These are phyloP conservation scores for Cephalopholis sonnerati DNA, from an alignment of 2,113 vertebrate genomes.

Conservation along the genomic window DNA sequence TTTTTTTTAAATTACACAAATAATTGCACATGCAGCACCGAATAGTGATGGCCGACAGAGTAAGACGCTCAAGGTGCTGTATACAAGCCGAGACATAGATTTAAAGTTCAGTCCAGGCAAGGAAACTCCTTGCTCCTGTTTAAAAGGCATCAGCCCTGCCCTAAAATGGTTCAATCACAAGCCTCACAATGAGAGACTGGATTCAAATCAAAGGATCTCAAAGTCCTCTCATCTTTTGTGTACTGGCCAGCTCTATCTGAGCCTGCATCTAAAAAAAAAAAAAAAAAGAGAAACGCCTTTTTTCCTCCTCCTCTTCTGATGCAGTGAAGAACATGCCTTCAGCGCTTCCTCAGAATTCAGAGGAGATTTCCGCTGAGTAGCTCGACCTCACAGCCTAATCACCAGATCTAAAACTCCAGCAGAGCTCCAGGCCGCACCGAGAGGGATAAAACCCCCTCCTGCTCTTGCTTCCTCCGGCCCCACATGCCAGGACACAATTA, in stretches of 20 bases:
- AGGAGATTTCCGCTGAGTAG: constrained; percentile 65
- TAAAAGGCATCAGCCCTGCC: not conserved
- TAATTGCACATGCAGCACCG: constrained; percentile 3
- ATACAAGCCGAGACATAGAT: not conserved
- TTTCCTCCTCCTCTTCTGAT: constrained; percentile 40
- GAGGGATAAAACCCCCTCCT: constrained; percentile 63
- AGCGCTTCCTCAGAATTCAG: constrained; percentile 73
- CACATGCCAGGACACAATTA: constrained; percentile 76
- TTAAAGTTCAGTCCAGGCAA: not conserved
- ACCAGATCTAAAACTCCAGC: constrained; percentile 75
- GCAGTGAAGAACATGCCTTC: constrained; percentile 66
- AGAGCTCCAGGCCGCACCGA: constrained; percentile 55
- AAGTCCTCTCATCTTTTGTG: constrained; percentile 50
- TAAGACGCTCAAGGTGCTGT: not conserved
- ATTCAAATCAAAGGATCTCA: constrained; percentile 55
- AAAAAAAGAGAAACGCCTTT: not conserved
- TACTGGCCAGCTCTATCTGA: constrained; percentile 48
- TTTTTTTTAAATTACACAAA: constrained; percentile 14
- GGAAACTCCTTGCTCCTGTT: not conserved
- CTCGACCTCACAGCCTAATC: constrained; percentile 75
- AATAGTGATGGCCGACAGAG: not conserved
- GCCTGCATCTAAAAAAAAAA: constrained; percentile 28
- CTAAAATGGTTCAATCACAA: constrained; percentile 28
- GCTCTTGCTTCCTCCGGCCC: constrained; percentile 60
- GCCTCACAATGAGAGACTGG: constrained; percentile 42